phyloP scores from a whole-genome alignment of 53 echinoderm and acorn worm genomes.

The Crossaster papposus region DNA sequence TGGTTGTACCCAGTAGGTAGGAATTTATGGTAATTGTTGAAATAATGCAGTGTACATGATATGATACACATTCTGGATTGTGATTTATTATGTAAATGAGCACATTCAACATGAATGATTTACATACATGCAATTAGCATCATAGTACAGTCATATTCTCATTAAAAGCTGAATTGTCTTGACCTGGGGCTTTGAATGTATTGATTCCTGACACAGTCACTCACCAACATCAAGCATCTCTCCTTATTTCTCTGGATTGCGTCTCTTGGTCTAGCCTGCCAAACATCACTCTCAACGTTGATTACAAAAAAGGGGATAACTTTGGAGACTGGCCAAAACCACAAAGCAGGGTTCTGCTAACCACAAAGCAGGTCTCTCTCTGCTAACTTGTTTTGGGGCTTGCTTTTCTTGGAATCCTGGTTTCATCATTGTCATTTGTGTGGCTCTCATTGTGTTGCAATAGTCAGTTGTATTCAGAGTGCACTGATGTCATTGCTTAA shows the following conservation, averaged over 20 bases:
- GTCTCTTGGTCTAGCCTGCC: not conserved
- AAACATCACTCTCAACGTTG: not conserved
- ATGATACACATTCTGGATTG: too few relatives aligned
- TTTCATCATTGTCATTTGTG: not conserved
- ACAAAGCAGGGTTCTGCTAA: not conserved
- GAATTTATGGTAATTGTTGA: too few relatives aligned
- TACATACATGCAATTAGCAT: not conserved
- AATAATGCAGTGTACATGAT: too few relatives aligned
- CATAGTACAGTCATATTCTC: not conserved
- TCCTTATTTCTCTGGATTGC: not conserved
- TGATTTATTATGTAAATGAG: too few relatives aligned
- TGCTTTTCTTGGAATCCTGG: not conserved
- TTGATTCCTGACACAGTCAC: not conserved
- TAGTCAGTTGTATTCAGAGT: not conserved
- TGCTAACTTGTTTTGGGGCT: too few relatives aligned
- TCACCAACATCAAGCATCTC: not conserved
- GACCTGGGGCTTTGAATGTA: not conserved
- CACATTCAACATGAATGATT: too few relatives aligned
- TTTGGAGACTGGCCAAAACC: slow-evolving; percentile 15
- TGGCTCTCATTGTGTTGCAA: not conserved
- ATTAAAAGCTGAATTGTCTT: not conserved
- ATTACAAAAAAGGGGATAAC: not conserved
- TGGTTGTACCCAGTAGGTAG: too few relatives aligned
- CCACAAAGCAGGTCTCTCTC: not conserved
- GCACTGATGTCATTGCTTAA: slow-evolving; percentile 1